Percentiles rank a stretch among this genome's conserved stretches.
phyloP scores from a whole-genome alignment of 2,797 vertebrate genomes.

The Notolabrus celidotus region DNA sequence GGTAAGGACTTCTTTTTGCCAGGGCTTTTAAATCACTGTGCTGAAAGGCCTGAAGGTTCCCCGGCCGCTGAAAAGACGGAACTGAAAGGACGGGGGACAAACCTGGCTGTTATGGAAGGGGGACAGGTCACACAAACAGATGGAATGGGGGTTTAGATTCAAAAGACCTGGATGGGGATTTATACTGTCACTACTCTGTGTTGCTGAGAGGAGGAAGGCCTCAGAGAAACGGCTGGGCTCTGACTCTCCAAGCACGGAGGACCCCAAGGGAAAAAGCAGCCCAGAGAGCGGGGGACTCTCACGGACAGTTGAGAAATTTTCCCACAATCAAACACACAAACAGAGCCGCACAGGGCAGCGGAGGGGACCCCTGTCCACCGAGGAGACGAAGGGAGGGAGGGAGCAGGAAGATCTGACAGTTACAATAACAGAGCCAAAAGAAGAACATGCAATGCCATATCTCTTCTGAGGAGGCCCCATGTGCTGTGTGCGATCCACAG shows the following conservation, averaged over 20 bases:
- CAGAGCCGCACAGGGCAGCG: constrained; percentile 73
- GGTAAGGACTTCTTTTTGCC: constrained; percentile 45
- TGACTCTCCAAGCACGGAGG: constrained; percentile 54
- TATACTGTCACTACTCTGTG: constrained; percentile 44
- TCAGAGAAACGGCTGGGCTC: constrained; percentile 50
- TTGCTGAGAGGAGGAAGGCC: constrained; percentile 60
- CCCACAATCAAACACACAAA: constrained; percentile 87
- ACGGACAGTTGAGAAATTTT: constrained; percentile 83
- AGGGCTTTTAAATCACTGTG: constrained; percentile 52
- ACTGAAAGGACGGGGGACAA: constrained; percentile 42
- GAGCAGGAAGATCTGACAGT: constrained; percentile 55
- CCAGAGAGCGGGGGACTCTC: constrained; percentile 82
- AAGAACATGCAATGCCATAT: constrained; percentile 46
- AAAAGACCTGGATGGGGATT: constrained; percentile 27
- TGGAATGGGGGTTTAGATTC: constrained; percentile 18
- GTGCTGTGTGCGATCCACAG: constrained; percentile 18
- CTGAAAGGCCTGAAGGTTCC: constrained; percentile 51
- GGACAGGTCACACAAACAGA: constrained; percentile 17
- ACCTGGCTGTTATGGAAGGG: not conserved
- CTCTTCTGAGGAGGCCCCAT: constrained; percentile 42
- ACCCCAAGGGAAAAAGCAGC: constrained; percentile 79
- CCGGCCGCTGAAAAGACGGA: not conserved
- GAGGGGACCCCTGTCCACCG: constrained; percentile 62
- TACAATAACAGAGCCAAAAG: constrained; percentile 72
- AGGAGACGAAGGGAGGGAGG: constrained; percentile 47